Evolutionary conservation across 2,888 invertebrate species (phyloP).

Genomic region (Crossocerus cetratus): DNA sequence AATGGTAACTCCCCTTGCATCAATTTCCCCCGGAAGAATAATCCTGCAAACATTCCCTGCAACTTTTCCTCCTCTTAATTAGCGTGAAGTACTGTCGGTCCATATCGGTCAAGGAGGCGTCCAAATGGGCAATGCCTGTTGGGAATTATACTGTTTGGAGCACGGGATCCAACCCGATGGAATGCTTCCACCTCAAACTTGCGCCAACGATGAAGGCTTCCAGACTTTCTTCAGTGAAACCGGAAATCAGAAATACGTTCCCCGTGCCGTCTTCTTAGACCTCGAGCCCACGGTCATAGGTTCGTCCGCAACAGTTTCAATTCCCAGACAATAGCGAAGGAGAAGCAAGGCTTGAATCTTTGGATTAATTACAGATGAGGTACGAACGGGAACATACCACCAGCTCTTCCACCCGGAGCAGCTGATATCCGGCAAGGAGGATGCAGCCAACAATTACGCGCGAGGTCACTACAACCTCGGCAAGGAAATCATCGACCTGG

Average conservation of each 20-base stretch:
- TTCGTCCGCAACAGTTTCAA: conserved; percentile 55
- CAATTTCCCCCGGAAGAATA: background rate
- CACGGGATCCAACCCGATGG: conserved; percentile 90
- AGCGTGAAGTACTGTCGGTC: conserved; percentile 92
- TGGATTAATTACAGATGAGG: conserved; percentile 75
- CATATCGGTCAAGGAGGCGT: conserved; percentile 92
- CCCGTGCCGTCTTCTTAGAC: conserved; percentile 91
- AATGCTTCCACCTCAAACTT: conserved; percentile 78
- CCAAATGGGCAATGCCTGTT: conserved; percentile 90
- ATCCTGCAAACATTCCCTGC: background rate
- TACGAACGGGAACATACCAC: conserved; percentile 80
- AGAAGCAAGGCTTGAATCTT: background rate
- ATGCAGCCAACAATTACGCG: conserved; percentile 85
- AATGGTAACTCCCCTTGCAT: conserved; percentile 43
- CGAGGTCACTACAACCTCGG: conserved; percentile 84
- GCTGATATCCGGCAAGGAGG: conserved; percentile 84
- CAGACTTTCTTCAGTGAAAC: conserved; percentile 91
- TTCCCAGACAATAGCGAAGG: background rate
- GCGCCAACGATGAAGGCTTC: conserved; percentile 78
- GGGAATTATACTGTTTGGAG: conserved; percentile 90
- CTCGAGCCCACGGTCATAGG: conserved; percentile 93
- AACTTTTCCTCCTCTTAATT: background rate
- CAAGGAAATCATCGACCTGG: conserved; percentile 80
- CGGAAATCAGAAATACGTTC: conserved; percentile 91
- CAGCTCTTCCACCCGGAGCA: conserved; percentile 84